These are phyloP conservation scores for Lepidocolaptes lacrymiger DNA, from an alignment of 2,797 vertebrate species.

Conservation along the genomic window DNA sequence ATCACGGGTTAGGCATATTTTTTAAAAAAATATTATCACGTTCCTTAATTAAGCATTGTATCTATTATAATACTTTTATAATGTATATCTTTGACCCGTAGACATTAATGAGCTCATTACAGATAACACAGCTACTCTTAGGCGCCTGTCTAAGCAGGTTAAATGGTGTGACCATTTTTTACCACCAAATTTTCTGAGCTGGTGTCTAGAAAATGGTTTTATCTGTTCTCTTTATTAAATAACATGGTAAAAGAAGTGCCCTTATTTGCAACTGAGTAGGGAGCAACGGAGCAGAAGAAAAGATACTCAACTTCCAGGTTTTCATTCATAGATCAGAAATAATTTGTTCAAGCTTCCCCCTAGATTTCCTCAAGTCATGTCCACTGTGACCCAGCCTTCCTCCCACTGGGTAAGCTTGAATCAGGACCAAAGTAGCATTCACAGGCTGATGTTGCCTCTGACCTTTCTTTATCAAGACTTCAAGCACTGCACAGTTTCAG, in stretches of 20 bases:
- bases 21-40: not conserved
- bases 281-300: not conserved
- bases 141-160: not conserved
- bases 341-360: not conserved
- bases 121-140: not conserved
- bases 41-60: not conserved
- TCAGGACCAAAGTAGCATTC: not conserved
- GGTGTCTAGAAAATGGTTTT: not conserved
- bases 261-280: not conserved
- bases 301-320: not conserved
- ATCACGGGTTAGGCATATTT: not conserved
- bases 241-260: not conserved
- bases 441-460: not conserved
- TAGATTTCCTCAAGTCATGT: not conserved
- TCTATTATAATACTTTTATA: not conserved
- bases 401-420: not conserved
- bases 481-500: not conserved
- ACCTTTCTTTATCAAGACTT: slow-evolving; percentile 9
- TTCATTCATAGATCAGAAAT: not conserved
- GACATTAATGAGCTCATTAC: not conserved
- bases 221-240: not conserved
- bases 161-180: not conserved
- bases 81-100: not conserved
- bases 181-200: not conserved
- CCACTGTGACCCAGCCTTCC: not conserved